A percentile compares a stretch with the other conserved stretches of the same genome.
These are phyloP conservation scores for Leptobrachium ailaonicum DNA, from an alignment of 2,113 vertebrate species.

Conservation along the genomic window DNA sequence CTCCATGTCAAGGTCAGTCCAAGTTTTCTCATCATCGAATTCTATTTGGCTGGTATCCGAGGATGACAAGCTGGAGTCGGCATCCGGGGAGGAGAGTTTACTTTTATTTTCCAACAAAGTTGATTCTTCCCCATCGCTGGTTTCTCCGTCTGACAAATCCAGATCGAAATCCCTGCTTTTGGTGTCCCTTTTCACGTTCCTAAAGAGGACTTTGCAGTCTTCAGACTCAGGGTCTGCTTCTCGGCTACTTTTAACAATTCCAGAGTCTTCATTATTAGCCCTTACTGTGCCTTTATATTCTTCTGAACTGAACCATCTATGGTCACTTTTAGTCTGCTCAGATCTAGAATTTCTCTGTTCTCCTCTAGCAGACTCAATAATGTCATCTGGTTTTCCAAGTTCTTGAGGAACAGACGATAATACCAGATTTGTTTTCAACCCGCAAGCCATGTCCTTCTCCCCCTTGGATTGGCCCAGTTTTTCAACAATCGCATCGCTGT, in stretches of 20 bases:
- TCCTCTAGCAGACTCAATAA: conserved; percentile 20
- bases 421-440: conserved; percentile 6
- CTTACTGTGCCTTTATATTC: conserved; percentile 63
- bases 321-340: conserved; percentile 50
- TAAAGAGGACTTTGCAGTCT: conserved; percentile 62
- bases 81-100: conserved; percentile 34
- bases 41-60: conserved; percentile 61
- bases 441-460: conserved; percentile 22
- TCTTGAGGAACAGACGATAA: conserved; percentile 35
- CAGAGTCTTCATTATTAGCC: neutral
- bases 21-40: conserved; percentile 92
- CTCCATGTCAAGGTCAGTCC: conserved; percentile 79
- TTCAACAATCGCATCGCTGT: neutral
- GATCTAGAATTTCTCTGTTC: conserved; percentile 46
- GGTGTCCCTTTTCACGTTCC: conserved; percentile 57
- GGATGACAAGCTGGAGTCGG: conserved; percentile 33
- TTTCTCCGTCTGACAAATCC: conserved; percentile 60
- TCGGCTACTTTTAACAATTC: conserved; percentile 30
- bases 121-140: conserved; percentile 58
- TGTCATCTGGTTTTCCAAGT: conserved; percentile 33
- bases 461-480: neutral
- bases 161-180: conserved; percentile 59
- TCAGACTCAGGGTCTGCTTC: conserved; percentile 55
- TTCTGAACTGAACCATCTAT: conserved; percentile 55
- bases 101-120: conserved; percentile 57